Evolutionary conservation across 2,113 vertebrate species (phyloP).

Genomic region (Sialia sialis): DNA sequence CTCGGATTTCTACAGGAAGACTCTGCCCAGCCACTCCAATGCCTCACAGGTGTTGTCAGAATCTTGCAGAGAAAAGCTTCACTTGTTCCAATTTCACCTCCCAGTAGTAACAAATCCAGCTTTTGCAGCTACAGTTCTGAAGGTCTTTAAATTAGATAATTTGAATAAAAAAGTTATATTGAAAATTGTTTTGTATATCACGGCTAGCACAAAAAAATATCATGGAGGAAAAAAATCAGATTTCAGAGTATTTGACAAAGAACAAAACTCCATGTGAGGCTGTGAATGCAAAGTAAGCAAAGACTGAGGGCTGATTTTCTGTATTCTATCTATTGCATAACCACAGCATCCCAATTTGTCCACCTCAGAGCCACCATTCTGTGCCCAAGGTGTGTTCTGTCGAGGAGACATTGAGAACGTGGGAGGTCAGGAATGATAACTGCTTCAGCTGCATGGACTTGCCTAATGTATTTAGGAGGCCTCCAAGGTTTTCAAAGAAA

Average conservation of each 20-base stretch:
- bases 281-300: neutral
- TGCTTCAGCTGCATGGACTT: neutral
- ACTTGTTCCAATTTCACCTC: neutral
- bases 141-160: neutral
- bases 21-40: neutral
- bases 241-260: neutral
- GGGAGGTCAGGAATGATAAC: neutral
- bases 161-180: neutral
- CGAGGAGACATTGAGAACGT: neutral
- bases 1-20: neutral
- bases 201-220: neutral
- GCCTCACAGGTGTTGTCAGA: neutral
- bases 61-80: neutral
- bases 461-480: neutral
- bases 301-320: neutral
- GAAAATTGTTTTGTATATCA: neutral
- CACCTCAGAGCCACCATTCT: neutral
- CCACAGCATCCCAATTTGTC: neutral
- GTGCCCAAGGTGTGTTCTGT: neutral
- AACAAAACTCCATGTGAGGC: neutral
- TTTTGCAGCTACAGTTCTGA: neutral
- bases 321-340: neutral
- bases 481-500: neutral
- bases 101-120: neutral
- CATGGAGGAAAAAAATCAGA: neutral